A percentile compares a stretch with the other conserved stretches of the same genome.
Evolutionary conservation across 1,140 invertebrate genomes (phyloP).

Genomic region (Zaprionus vittiger): DNA sequence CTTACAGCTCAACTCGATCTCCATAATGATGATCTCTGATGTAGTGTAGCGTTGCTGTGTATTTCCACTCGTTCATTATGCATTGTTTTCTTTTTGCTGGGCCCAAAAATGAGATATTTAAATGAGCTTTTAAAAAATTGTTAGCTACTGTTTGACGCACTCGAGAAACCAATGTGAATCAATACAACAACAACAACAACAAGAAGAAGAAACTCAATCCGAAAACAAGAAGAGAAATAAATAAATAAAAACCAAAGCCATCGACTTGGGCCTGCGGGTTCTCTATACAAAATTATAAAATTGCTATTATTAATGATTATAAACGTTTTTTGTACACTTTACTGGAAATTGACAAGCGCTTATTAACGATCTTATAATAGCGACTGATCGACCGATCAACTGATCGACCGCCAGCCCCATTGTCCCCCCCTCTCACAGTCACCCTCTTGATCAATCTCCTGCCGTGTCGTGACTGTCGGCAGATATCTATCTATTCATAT

Average conservation of each 20-base stretch:
- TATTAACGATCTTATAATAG: conserved; percentile 83
- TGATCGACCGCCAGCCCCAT: conserved; percentile 49
- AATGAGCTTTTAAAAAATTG: conserved; percentile 75
- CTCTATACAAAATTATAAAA: conserved; percentile 76
- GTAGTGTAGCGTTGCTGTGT: neutral
- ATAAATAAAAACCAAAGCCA: conserved; percentile 25
- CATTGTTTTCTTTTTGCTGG: conserved; percentile 22
- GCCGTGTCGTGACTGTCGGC: conserved; percentile 70
- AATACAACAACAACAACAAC: conserved; percentile 13
- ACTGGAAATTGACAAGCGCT: conserved; percentile 79
- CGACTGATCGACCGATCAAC: conserved; percentile 70
- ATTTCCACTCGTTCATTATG: conserved; percentile 44
- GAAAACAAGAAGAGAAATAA: conserved; percentile 18
- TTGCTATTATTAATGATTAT: conserved; percentile 83
- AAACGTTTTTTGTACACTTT: conserved; percentile 81
- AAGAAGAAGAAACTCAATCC: conserved; percentile 11
- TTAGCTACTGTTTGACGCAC: conserved; percentile 80
- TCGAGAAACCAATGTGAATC: conserved; percentile 33
- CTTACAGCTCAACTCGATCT: conserved; percentile 35
- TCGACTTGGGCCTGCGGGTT: conserved; percentile 29
- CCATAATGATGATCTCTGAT: conserved; percentile 24
- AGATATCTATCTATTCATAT: conserved; percentile 19
- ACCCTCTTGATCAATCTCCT: neutral
- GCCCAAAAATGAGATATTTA: conserved; percentile 55
- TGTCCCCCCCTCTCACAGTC: conserved; percentile 38